Conservation (phyloP, 2,888 invertebrate species). For the Parelbella ahira region DNA sequence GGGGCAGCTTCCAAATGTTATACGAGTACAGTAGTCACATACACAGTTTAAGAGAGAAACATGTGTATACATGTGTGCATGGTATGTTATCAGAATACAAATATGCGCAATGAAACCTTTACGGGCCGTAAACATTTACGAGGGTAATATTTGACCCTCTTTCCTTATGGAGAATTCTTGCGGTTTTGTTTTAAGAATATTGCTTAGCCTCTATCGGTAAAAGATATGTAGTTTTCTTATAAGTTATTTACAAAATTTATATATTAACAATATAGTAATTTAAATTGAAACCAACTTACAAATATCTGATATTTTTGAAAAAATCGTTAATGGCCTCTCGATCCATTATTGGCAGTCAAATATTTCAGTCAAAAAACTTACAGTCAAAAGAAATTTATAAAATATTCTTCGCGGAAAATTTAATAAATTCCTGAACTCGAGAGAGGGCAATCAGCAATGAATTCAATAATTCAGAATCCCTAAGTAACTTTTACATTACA, state of each 20-base stretch:
- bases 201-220: no score
- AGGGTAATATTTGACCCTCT: slow-evolving; percentile 31
- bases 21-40: neutral
- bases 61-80: slow-evolving; percentile 2
- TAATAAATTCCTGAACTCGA: slow-evolving; percentile 1
- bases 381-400: neutral
- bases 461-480: slow-evolving; percentile 16
- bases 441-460: slow-evolving; percentile 9
- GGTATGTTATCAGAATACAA: slow-evolving; percentile 11
- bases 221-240: no score
- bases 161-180: slow-evolving; percentile 24
- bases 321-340: neutral
- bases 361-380: neutral
- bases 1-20: neutral
- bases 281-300: no score
- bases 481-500: slow-evolving; percentile 10
- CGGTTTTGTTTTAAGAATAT: slow-evolving; percentile 4
- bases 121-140: slow-evolving; percentile 37
- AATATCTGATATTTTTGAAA: no score
- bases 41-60: slow-evolving; percentile 1
- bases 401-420: slow-evolving; percentile 1
- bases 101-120: slow-evolving; percentile 31
- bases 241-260: no score
- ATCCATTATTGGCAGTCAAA: neutral
- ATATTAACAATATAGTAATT: no score